Conservation (phyloP, 1,140 invertebrate species). For the Drosophila rufa region DNA sequence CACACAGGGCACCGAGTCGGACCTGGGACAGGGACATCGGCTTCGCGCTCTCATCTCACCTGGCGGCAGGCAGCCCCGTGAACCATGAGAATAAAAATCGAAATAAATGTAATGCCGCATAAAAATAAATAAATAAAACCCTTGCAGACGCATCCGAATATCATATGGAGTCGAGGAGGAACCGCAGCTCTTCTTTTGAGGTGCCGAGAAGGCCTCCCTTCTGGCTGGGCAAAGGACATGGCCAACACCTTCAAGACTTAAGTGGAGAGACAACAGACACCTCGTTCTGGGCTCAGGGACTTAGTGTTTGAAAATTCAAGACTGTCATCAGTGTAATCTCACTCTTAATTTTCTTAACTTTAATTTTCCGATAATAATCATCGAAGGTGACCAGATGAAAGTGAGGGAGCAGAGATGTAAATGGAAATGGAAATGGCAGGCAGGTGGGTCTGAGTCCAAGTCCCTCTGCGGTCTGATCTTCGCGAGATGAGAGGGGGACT, state of each 20-base stretch:
- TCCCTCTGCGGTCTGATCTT: no score
- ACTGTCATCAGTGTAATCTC: not conserved
- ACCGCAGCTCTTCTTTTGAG: not conserved
- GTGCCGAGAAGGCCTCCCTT: not conserved
- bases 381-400: no score
- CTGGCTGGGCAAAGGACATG: constrained; percentile 1
- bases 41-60: constrained; percentile 61
- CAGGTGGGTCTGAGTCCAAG: no score
- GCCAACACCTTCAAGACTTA: not conserved
- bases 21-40: constrained; percentile 26
- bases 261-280: not conserved
- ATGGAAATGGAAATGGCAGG: no score
- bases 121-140: constrained; percentile 71
- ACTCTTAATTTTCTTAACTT: no score
- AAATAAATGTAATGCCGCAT: constrained; percentile 75
- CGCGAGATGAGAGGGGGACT: not conserved
- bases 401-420: no score
- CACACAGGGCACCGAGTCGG: not conserved
- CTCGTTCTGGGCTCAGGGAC: no score
- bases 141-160: constrained; percentile 48
- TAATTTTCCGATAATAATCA: not conserved
- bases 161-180: not conserved
- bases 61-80: constrained; percentile 25
- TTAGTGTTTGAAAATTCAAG: not conserved
- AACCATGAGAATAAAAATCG: constrained; percentile 66